A percentile compares a stretch with the other conserved stretches of the same genome.
phyloP scores from a whole-genome alignment of 2,797 vertebrate genomes.

The Gobionotothen gibberifrons region DNA sequence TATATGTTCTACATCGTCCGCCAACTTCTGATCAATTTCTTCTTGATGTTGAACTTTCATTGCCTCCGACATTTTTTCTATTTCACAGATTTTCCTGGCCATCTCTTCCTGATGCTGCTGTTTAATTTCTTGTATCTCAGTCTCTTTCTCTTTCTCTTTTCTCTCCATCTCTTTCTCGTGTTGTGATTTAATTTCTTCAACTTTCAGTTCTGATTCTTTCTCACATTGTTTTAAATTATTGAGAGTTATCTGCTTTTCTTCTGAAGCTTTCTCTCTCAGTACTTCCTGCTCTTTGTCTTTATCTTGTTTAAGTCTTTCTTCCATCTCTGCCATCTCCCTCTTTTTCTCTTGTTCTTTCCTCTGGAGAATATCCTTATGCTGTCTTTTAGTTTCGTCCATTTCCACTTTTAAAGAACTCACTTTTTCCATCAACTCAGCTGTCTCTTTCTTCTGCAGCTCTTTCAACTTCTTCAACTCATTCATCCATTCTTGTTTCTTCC shows the following conservation, averaged over 20 bases:
- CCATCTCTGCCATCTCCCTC: constrained; percentile 13
- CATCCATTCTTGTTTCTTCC: constrained; percentile 33
- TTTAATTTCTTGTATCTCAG: constrained; percentile 35
- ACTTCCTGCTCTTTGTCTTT: constrained; percentile 57
- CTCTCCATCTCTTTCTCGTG: constrained; percentile 43
- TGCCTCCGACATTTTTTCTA: constrained; percentile 39
- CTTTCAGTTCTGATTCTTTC: constrained; percentile 50
- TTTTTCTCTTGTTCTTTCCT: constrained; percentile 50
- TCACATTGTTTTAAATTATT: constrained; percentile 41
- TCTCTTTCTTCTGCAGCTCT: constrained; percentile 53
- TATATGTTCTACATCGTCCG: constrained; percentile 40
- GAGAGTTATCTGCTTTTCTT: constrained; percentile 57
- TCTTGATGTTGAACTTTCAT: constrained; percentile 49
- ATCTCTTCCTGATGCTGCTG: constrained; percentile 59
- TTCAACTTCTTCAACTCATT: constrained; percentile 40
- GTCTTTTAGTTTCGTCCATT: constrained; percentile 46
- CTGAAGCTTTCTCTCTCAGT: constrained; percentile 6
- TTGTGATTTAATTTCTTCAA: constrained; percentile 37
- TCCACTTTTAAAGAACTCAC: constrained; percentile 49
- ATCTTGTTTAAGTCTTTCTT: constrained; percentile 43
- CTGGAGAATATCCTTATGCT: constrained; percentile 36
- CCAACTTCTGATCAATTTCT: constrained; percentile 44
- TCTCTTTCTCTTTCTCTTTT: constrained; percentile 44
- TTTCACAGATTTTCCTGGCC: constrained; percentile 35
- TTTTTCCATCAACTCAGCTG: constrained; percentile 45